These are phyloP conservation scores for Meiosimyza platycephala DNA, from an alignment of 2,888 invertebrate species.

Conservation along the genomic window DNA sequence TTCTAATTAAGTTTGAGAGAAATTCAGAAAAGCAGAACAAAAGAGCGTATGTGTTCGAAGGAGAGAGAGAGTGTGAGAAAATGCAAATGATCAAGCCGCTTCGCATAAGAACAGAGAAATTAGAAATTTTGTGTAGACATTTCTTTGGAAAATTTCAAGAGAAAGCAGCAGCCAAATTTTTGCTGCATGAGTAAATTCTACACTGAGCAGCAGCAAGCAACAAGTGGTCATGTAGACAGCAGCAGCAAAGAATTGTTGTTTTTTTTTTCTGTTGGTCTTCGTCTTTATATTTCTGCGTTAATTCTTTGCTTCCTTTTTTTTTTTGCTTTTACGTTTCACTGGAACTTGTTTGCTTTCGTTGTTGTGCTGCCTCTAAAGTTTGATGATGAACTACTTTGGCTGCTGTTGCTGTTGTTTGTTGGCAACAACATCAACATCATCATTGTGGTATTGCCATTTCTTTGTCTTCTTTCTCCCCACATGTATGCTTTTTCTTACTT, in stretches of 20 bases:
- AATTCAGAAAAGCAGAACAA: constrained; percentile 20
- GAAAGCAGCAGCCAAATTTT: constrained; percentile 3
- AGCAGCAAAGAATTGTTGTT: neutral
- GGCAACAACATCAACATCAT: neutral
- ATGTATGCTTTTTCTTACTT: neutral
- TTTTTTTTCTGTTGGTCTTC: neutral
- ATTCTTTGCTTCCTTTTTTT: too few relatives aligned
- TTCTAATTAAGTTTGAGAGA: constrained; percentile 8
- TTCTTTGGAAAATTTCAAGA: neutral
- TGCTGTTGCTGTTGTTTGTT: constrained; percentile 38
- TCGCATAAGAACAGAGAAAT: constrained; percentile 18
- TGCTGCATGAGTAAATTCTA: neutral
- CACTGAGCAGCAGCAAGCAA: neutral
- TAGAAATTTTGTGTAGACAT: constrained; percentile 26
- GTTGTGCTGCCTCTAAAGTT: constrained; percentile 12
- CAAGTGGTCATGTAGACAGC: neutral
- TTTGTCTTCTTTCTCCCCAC: neutral
- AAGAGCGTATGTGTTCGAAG: neutral
- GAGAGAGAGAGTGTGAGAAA: constrained; percentile 37
- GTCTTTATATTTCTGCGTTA: too few relatives aligned
- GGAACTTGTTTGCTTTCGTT: constrained; percentile 18
- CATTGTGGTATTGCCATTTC: constrained; percentile 17
- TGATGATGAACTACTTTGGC: constrained; percentile 40
- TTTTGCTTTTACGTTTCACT: constrained; percentile 16
- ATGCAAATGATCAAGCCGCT: constrained; percentile 7